phyloP scores from a whole-genome alignment of 2,888 invertebrate genomes.

The Alloscopus bannaensis region DNA sequence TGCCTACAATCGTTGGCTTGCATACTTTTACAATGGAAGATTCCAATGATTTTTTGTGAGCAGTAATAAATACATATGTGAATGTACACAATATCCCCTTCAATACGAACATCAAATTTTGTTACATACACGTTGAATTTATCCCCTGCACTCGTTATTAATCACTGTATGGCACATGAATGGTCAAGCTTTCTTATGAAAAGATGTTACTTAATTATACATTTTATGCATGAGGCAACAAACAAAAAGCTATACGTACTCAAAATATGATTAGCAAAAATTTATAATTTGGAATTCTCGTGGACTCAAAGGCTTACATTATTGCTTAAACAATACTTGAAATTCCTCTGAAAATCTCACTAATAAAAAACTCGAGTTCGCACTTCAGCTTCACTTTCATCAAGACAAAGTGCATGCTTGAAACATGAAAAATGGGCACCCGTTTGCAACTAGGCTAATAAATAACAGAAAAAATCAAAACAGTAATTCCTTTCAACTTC shows the following conservation, averaged over 20 bases:
- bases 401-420: constrained; percentile 15
- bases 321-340: background rate
- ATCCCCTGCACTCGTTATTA: background rate
- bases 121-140: too few relatives aligned
- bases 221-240: constrained; percentile 26
- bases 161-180: background rate
- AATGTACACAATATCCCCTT: too few relatives aligned
- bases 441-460: too few relatives aligned
- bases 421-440: constrained; percentile 17
- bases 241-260: background rate
- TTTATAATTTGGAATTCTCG: too few relatives aligned
- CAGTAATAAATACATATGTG: background rate
- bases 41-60: background rate
- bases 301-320: too few relatives aligned
- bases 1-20: background rate
- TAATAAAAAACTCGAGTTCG: background rate
- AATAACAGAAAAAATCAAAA: too few relatives aligned
- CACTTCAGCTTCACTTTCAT: constrained; percentile 21
- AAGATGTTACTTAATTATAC: constrained; percentile 45
- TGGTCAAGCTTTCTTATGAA: constrained; percentile 17
- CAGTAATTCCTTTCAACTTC: too few relatives aligned
- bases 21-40: background rate
- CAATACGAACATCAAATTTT: too few relatives aligned
- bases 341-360: background rate
- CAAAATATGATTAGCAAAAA: background rate